phyloP scores from a whole-genome alignment of 2,888 invertebrate species.

The Cyclophora punctaria region DNA sequence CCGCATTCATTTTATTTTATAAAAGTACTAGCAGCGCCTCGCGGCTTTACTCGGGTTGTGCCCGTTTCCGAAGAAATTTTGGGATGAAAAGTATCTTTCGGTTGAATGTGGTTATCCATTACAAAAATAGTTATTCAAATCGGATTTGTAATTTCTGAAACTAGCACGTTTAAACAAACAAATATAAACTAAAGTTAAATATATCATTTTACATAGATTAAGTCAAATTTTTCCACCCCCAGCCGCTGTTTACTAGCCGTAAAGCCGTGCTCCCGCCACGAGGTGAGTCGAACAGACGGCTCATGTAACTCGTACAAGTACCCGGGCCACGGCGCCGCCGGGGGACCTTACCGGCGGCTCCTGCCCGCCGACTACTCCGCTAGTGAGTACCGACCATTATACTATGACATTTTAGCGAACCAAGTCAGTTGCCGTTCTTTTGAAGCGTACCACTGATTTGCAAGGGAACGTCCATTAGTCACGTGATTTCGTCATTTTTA shows the following conservation, averaged over 20 bases:
- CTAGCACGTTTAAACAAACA: no score
- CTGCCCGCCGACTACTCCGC: slow-evolving; percentile 41
- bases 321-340: slow-evolving; percentile 43
- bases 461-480: no score
- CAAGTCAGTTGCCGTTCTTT: no score
- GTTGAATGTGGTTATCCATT: no score
- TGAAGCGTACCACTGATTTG: no score
- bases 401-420: no score
- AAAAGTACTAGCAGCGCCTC: neutral
- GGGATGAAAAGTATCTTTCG: no score
- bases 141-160: no score
- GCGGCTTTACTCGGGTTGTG: no score
- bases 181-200: neutral
- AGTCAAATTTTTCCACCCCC: slow-evolving; percentile 3
- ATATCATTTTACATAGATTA: neutral
- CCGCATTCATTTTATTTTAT: neutral
- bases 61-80: no score
- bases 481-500: no score
- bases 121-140: no score
- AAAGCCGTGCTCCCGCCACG: slow-evolving; percentile 45
- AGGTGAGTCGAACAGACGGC: slow-evolving; percentile 50
- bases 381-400: slow-evolving; percentile 23
- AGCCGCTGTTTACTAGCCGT: slow-evolving; percentile 44
- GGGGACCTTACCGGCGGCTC: slow-evolving; percentile 47
- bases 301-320: slow-evolving; percentile 52